These are phyloP conservation scores for Hycleus phaleratus DNA, from an alignment of 1,140 invertebrate genomes.

Conservation along the genomic window DNA sequence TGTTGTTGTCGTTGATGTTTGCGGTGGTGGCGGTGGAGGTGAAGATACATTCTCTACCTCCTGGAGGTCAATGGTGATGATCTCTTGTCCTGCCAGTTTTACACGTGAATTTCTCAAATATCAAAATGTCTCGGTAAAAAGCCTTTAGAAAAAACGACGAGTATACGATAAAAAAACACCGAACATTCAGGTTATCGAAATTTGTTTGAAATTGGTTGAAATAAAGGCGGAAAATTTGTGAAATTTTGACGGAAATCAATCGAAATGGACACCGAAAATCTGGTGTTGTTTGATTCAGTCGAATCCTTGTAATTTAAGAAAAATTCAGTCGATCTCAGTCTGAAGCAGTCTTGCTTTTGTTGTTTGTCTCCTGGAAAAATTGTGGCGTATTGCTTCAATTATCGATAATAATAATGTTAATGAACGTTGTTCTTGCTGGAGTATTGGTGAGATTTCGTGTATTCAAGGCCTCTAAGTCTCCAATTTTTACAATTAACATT, in stretches of 20 bases:
- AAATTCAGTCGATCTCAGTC: constrained; percentile 33
- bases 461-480: constrained; percentile 12
- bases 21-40: constrained; percentile 5
- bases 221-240: neutral
- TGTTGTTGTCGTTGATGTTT: constrained; percentile 1
- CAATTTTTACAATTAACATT: no score
- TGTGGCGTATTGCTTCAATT: constrained; percentile 20
- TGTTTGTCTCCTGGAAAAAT: constrained; percentile 7
- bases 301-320: constrained; percentile 1
- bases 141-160: no score
- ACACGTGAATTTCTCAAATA: constrained; percentile 1
- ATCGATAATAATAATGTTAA: constrained; percentile 2
- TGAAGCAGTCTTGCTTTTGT: constrained; percentile 27
- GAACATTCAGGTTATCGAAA: no score
- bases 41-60: constrained; percentile 33
- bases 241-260: neutral
- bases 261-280: neutral
- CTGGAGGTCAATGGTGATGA: constrained; percentile 35
- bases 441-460: no score
- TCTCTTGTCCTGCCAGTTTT: constrained; percentile 37
- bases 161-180: no score
- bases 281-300: neutral
- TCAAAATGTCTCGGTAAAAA: neutral
- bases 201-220: no score
- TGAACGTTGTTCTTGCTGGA: no score